A percentile compares a stretch with the other conserved stretches of the same genome.
Evolutionary conservation across 2,113 vertebrate genomes (phyloP).

Genomic region (human (Homo sapiens)): GRCh38 chr1:154803001-154803500

Average conservation of each 20-base stretch:
- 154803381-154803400: neutral
- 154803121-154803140: neutral
- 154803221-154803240: neutral
- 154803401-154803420: neutral
- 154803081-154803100: neutral
- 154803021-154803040: rapidly evolving
- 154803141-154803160: neutral
- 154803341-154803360: neutral
- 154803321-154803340: neutral
- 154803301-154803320: neutral
- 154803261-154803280: too few relatives aligned
- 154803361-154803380: neutral
- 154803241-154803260: neutral
- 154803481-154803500: neutral
- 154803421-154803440: neutral
- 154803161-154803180: neutral
- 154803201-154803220: neutral
- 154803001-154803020: neutral
- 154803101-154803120: neutral
- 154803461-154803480: neutral
- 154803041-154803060: neutral
- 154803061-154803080: rapidly evolving
- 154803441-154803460: neutral
- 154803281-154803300: neutral
- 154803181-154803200: neutral